These are phyloP conservation scores for Penaeus chinensis DNA, from an alignment of 1,140 invertebrate species.

Conservation along the genomic window DNA sequence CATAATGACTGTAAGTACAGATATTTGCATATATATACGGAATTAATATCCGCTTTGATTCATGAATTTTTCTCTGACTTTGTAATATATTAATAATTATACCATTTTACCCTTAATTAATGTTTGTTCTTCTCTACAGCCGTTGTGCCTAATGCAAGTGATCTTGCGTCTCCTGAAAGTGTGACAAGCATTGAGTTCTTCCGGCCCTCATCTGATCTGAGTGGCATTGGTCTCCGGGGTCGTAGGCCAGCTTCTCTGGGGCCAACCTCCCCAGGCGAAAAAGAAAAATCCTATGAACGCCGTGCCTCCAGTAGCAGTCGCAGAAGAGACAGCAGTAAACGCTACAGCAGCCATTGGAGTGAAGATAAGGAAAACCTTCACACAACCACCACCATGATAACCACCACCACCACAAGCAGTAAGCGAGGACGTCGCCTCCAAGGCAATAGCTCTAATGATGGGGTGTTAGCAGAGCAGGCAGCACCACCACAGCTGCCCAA, in stretches of 20 bases:
- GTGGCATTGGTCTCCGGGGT: not conserved
- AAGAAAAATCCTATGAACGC: slow-evolving; percentile 1
- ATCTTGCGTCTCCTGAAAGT: slow-evolving; percentile 41
- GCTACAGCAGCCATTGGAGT: not conserved
- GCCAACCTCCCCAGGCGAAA: slow-evolving; percentile 16
- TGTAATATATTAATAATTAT: too few species aligned
- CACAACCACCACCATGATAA: slow-evolving; percentile 8
- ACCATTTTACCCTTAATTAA: too few species aligned
- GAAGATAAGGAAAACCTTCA: slow-evolving; percentile 11
- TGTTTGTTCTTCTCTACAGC: slow-evolving; percentile 4
- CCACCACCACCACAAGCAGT: not conserved
- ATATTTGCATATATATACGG: too few species aligned
- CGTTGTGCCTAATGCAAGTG: slow-evolving; percentile 7
- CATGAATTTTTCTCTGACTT: too few species aligned
- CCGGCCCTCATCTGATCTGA: slow-evolving; percentile 18
- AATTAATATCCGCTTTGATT: too few species aligned
- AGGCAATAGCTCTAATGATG: too few species aligned
- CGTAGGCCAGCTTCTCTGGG: slow-evolving; percentile 17
- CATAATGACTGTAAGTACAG: slow-evolving; percentile 49
- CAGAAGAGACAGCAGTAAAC: slow-evolving; percentile 31
- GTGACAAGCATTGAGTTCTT: slow-evolving; percentile 51
- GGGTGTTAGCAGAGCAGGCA: not conserved
- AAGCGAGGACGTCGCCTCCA: too few species aligned
- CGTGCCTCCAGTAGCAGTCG: slow-evolving; percentile 17
- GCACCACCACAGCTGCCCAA: not conserved